A percentile compares a stretch with the other conserved stretches of the same genome.
Evolutionary conservation across 2,797 vertebrate species (phyloP).

Genomic region (Valencia hispanica): DNA sequence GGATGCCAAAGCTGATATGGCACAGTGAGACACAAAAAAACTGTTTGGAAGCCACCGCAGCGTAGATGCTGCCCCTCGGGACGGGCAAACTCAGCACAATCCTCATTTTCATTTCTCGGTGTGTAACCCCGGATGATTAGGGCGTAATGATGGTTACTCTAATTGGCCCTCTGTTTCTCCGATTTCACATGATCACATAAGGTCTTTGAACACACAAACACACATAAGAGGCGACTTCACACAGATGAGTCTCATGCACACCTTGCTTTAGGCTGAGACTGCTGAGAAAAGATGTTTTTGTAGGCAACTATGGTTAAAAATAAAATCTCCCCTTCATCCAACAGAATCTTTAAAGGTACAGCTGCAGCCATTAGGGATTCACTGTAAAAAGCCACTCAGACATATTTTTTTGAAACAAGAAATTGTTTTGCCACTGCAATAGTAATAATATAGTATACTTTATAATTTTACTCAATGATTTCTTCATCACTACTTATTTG

Average conservation of each 20-base stretch:
- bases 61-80: conserved; percentile 67
- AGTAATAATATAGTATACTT: background rate
- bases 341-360: conserved; percentile 11
- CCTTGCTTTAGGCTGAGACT: conserved; percentile 12
- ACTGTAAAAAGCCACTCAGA: conserved; percentile 1
- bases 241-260: conserved; percentile 33
- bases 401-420: background rate
- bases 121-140: conserved; percentile 75
- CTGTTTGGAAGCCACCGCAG: conserved; percentile 67
- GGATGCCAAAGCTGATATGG: conserved; percentile 37
- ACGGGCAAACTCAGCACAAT: conserved; percentile 63
- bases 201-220: conserved; percentile 31
- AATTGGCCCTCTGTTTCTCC: conserved; percentile 72
- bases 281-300: conserved; percentile 11
- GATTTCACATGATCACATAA: conserved; percentile 53
- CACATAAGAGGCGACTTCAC: conserved; percentile 34
- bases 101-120: conserved; percentile 78
- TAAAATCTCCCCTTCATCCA: conserved; percentile 4
- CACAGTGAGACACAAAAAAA: conserved; percentile 58
- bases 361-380: conserved; percentile 2
- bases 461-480: background rate
- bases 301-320: background rate
- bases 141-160: conserved; percentile 73
- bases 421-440: background rate
- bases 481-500: background rate